These are phyloP conservation scores for Clarias platycephalus DNA, from an alignment of 2,797 vertebrate genomes.

Conservation along the genomic window DNA sequence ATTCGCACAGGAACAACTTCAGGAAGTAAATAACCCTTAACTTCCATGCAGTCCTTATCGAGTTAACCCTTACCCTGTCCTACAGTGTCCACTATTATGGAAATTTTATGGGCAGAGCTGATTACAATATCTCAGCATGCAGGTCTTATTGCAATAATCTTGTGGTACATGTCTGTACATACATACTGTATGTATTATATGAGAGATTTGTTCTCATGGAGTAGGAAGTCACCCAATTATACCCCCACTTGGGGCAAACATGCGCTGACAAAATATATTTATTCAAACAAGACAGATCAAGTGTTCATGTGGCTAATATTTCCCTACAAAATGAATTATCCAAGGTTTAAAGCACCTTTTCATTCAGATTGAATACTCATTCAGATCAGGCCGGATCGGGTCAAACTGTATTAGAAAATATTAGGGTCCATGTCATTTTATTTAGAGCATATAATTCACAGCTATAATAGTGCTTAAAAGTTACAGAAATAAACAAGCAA, in stretches of 20 bases:
- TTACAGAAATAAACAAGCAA: background rate
- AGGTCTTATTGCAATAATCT: background rate
- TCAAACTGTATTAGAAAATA: too few species aligned
- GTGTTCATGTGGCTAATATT: too few species aligned
- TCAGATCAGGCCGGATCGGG: too few species aligned
- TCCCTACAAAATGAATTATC: too few species aligned
- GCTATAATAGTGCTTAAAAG: background rate
- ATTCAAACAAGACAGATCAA: too few species aligned
- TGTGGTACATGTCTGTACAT: background rate
- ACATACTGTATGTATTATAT: too few species aligned
- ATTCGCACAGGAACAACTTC: background rate
- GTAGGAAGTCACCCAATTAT: too few species aligned
- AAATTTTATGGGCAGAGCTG: background rate
- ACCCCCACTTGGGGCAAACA: too few species aligned
- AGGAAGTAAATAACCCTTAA: conserved; percentile 2
- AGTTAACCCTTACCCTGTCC: background rate
- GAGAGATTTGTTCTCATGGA: too few species aligned
- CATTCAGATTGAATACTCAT: too few species aligned
- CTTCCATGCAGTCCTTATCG: background rate
- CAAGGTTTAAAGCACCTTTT: too few species aligned
- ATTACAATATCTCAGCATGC: background rate
- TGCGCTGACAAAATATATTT: too few species aligned
- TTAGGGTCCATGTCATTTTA: background rate
- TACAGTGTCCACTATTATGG: background rate
- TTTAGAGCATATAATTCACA: background rate